These are phyloP conservation scores for Elmis aenea DNA, from an alignment of 2,888 invertebrate genomes.

Conservation along the genomic window DNA sequence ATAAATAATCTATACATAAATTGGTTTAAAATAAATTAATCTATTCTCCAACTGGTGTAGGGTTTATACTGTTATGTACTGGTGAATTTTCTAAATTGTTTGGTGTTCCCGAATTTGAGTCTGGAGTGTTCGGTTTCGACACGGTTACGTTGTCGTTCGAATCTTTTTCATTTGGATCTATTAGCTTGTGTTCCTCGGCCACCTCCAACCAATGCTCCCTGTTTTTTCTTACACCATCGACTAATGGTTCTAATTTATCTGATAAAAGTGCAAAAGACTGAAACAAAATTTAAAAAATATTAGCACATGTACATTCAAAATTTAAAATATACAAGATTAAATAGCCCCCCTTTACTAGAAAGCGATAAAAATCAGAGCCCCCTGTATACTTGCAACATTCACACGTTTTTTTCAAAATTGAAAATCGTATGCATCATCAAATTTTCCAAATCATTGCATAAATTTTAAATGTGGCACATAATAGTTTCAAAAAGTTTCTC, in stretches of 20 bases:
- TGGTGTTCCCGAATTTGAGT: conserved; percentile 26
- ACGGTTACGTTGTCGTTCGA: conserved; percentile 38
- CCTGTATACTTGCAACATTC: no score
- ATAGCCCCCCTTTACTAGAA: no score
- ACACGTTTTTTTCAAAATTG: no score
- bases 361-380: no score
- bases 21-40: conserved; percentile 13
- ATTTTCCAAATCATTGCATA: neutral
- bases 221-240: conserved; percentile 78
- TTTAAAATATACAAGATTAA: neutral
- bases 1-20: conserved; percentile 29
- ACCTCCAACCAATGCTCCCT: conserved; percentile 79
- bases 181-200: conserved; percentile 47
- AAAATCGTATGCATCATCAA: no score
- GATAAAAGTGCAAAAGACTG: conserved; percentile 82
- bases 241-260: conserved; percentile 72
- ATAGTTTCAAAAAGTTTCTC: no score
- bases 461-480: no score
- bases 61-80: conserved; percentile 22
- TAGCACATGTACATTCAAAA: no score
- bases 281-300: conserved; percentile 24
- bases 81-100: conserved; percentile 16
- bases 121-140: conserved; percentile 34
- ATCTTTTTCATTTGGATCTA: conserved; percentile 33
- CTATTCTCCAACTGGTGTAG: conserved; percentile 16